Percentiles rank a stretch among this genome's conserved stretches.
Conservation (phyloP, 2,888 invertebrate genomes). For the Caenorhabditis zanzibari region DNA sequence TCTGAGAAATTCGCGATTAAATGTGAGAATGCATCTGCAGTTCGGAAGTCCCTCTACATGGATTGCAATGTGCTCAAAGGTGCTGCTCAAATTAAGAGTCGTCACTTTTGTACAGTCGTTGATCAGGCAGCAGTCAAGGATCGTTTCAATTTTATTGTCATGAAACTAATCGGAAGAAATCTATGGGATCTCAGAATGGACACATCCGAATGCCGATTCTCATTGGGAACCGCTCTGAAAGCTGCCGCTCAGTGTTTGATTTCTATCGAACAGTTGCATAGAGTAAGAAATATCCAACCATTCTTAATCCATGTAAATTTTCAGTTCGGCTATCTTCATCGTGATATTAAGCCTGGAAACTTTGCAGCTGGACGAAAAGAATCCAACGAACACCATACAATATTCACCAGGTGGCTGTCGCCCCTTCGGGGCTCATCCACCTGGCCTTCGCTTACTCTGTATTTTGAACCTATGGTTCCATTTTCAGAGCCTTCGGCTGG, state of each 20-base stretch:
- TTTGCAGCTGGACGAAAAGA: constrained; percentile 75
- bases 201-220: constrained; percentile 60
- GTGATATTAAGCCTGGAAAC: constrained; percentile 77
- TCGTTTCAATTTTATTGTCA: constrained; percentile 75
- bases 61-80: constrained; percentile 77
- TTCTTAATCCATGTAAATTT: neutral
- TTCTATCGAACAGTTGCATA: constrained; percentile 71
- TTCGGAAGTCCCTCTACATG: constrained; percentile 72
- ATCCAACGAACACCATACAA: constrained; percentile 70
- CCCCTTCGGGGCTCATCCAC: too few species aligned
- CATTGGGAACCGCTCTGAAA: constrained; percentile 68
- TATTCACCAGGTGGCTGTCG: too few species aligned
- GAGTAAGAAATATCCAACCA: constrained; percentile 38
- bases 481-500: too few species aligned
- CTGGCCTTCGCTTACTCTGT: too few species aligned
- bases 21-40: constrained; percentile 68
- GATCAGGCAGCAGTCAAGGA: constrained; percentile 73
- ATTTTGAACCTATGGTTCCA: too few species aligned
- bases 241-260: constrained; percentile 70
- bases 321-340: constrained; percentile 77
- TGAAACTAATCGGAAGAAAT: constrained; percentile 78
- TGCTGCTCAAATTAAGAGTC: constrained; percentile 69
- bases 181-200: constrained; percentile 78
- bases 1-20: constrained; percentile 73
- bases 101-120: constrained; percentile 74